Evolutionary conservation across 2,113 vertebrate genomes (phyloP).

Genomic region (Xenopus laevis): DNA sequence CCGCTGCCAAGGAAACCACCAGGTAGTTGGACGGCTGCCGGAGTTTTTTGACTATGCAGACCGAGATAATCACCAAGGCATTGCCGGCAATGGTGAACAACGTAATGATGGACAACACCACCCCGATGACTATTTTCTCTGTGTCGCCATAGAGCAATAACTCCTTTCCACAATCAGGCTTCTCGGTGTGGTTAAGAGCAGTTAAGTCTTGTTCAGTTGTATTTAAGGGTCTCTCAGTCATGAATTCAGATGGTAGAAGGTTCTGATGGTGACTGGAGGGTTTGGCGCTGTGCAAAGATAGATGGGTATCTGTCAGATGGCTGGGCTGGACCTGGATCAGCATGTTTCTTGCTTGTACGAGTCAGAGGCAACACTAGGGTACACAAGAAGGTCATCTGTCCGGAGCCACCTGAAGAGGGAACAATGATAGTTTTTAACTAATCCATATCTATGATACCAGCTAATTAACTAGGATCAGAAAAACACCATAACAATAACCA

Average conservation of each 20-base stretch:
- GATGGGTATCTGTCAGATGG: conserved; percentile 48
- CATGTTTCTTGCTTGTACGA: conserved; percentile 51
- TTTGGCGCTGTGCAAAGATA: conserved; percentile 47
- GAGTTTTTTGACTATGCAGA: conserved; percentile 73
- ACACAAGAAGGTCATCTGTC: not conserved
- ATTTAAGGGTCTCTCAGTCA: conserved; percentile 55
- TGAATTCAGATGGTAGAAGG: conserved; percentile 51
- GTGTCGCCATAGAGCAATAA: conserved; percentile 66
- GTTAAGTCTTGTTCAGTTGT: conserved; percentile 48
- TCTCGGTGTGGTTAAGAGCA: conserved; percentile 57
- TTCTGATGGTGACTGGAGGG: conserved; percentile 45
- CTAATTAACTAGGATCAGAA: too few relatives aligned
- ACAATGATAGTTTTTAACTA: not conserved
- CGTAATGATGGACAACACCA: conserved; percentile 67
- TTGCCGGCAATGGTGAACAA: conserved; percentile 68
- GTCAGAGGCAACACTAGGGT: not conserved
- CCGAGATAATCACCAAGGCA: conserved; percentile 70
- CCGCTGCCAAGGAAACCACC: conserved; percentile 69
- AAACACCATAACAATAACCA: too few relatives aligned
- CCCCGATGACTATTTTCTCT: conserved; percentile 68
- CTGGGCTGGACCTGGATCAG: conserved; percentile 48
- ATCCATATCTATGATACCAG: too few relatives aligned
- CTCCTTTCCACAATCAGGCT: conserved; percentile 61
- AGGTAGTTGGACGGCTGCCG: conserved; percentile 74
- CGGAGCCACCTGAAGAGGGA: not conserved